Conservation (phyloP, 2,888 invertebrate genomes). For the Spodoptera exigua region DNA sequence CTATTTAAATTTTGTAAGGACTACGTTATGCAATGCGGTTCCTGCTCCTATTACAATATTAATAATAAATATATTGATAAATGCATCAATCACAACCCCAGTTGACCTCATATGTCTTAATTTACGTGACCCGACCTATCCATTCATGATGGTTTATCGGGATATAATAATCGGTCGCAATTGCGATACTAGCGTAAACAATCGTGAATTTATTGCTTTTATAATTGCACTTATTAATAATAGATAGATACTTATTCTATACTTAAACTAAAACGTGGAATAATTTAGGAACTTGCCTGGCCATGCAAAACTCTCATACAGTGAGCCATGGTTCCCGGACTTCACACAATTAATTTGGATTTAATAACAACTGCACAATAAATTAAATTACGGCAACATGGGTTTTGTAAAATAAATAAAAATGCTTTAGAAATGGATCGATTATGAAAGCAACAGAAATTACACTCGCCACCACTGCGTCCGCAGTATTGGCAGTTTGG, state of each 20-base stretch:
- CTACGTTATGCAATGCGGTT: background rate
- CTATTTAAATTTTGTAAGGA: conserved; percentile 18
- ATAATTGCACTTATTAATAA: conserved; percentile 18
- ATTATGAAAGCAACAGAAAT: conserved; percentile 9
- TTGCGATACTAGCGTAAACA: conserved; percentile 76
- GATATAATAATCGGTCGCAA: conserved; percentile 57
- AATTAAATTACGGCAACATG: conserved; percentile 80
- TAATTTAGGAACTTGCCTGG: conserved; percentile 89
- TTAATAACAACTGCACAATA: conserved; percentile 64
- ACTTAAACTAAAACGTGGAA: conserved; percentile 63
- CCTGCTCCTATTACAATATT: conserved; percentile 16
- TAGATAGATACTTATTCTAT: conserved; percentile 7
- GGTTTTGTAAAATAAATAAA: conserved; percentile 66
- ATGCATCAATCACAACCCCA: conserved; percentile 49
- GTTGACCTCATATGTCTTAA: conserved; percentile 72
- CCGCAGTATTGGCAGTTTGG: conserved; percentile 60
- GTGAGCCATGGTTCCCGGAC: conserved; percentile 92
- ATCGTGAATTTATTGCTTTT: conserved; percentile 52
- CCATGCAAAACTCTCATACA: conserved; percentile 93
- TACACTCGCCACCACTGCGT: conserved; percentile 62
- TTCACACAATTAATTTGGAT: conserved; percentile 69
- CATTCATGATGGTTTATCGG: conserved; percentile 73
- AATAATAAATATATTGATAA: conserved; percentile 40
- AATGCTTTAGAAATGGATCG: conserved; percentile 58
- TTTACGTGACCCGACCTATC: conserved; percentile 73